Evolutionary conservation across 2,113 vertebrate genomes (phyloP).

Genomic region (Onychorhynchus coronatus): DNA sequence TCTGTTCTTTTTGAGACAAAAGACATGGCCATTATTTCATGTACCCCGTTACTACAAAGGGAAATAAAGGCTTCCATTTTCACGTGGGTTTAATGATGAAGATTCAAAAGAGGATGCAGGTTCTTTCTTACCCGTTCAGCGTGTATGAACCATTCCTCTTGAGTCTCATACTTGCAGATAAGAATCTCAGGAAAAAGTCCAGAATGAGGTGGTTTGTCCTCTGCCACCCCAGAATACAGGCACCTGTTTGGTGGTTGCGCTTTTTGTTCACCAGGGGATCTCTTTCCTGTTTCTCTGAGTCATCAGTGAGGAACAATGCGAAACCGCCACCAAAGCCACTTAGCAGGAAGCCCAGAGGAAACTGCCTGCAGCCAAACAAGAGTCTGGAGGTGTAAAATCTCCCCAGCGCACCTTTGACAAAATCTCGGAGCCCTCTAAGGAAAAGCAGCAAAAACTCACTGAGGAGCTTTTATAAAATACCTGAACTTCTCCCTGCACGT

Average conservation of each 20-base stretch:
- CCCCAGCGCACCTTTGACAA: background rate
- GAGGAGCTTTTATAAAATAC: background rate
- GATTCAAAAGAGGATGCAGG: background rate
- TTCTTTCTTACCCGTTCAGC: slow-evolving; percentile 67
- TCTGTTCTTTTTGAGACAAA: background rate
- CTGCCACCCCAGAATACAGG: slow-evolving; percentile 26
- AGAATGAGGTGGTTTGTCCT: slow-evolving; percentile 36
- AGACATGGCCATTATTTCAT: background rate
- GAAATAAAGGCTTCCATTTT: background rate
- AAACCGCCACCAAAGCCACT: slow-evolving; percentile 15
- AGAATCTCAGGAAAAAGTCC: slow-evolving; percentile 67
- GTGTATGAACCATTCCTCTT: slow-evolving; percentile 75
- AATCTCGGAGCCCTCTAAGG: background rate
- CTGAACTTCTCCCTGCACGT: background rate
- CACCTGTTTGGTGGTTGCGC: slow-evolving; percentile 29
- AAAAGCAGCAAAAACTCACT: background rate
- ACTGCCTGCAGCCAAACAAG: slow-evolving; percentile 35
- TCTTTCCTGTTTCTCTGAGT: slow-evolving; percentile 63
- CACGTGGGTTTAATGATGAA: background rate
- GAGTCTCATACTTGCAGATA: slow-evolving; percentile 70
- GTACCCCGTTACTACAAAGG: background rate
- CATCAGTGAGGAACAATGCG: slow-evolving; percentile 54
- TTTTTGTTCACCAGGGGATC: slow-evolving; percentile 13
- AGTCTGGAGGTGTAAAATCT: slow-evolving; percentile 43
- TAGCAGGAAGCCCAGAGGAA: slow-evolving; percentile 59